These are phyloP conservation scores for Amphibalanus amphitrite DNA, from an alignment of 1,140 invertebrate genomes.

Conservation along the genomic window DNA sequence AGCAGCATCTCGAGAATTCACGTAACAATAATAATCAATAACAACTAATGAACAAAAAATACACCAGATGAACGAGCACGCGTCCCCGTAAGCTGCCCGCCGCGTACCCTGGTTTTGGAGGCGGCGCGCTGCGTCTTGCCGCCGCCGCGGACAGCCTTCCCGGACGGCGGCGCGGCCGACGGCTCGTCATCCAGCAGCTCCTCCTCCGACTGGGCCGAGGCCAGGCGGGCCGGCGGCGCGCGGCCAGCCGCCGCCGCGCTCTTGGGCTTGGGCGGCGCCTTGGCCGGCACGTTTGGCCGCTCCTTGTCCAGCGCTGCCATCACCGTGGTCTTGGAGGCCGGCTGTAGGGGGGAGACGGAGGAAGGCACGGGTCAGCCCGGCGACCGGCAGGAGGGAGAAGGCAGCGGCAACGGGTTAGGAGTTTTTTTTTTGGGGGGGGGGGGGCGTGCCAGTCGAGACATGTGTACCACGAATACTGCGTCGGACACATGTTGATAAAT, in stretches of 20 bases:
- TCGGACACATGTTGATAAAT: too few relatives aligned
- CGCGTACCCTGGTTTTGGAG: slow-evolving; percentile 23
- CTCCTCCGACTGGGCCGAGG: slow-evolving; percentile 5
- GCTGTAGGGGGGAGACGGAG: slow-evolving; percentile 28
- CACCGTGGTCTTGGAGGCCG: slow-evolving; percentile 63
- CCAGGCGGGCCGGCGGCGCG: slow-evolving; percentile 10
- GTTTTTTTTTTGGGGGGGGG: slow-evolving; percentile 7
- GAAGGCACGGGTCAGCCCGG: too few relatives aligned
- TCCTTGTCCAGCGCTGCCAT: slow-evolving; percentile 67
- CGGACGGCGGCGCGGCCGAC: slow-evolving; percentile 6
- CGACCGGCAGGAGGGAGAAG: too few relatives aligned
- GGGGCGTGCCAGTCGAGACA: too few relatives aligned
- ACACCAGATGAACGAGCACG: too few relatives aligned
- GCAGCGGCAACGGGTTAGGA: too few relatives aligned
- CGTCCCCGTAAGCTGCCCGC: slow-evolving; percentile 42
- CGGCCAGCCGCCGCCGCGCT: slow-evolving; percentile 11
- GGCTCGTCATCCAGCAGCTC: background rate
- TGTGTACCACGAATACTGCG: too few relatives aligned
- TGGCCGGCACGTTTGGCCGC: slow-evolving; percentile 60
- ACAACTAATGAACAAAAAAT: too few relatives aligned
- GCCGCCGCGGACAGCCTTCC: slow-evolving; percentile 13
- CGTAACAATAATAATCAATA: too few relatives aligned
- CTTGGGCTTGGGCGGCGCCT: slow-evolving; percentile 37
- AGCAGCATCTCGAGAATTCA: too few relatives aligned
- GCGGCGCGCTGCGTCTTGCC: slow-evolving; percentile 17